Conservation (phyloP, 2,797 vertebrate genomes). For the Karalla daura region DNA sequence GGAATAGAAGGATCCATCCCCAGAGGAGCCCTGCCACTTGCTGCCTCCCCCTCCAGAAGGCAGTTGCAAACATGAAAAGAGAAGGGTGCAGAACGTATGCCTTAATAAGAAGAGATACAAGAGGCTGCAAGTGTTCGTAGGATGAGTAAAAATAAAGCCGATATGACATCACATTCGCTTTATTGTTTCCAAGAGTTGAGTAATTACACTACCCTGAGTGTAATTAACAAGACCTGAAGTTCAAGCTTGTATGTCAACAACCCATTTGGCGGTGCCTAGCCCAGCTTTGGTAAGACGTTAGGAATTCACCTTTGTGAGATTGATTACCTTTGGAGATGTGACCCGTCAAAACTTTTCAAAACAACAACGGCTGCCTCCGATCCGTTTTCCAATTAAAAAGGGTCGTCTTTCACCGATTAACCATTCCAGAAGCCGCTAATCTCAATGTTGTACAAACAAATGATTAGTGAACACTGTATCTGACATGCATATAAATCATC, state of each 20-base stretch:
- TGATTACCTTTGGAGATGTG: no score
- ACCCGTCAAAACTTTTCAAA: neutral
- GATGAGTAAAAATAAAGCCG: neutral
- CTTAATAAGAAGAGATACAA: no score
- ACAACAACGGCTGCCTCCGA: no score
- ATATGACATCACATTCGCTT: no score
- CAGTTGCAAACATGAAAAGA: constrained; percentile 38
- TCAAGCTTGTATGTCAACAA: neutral
- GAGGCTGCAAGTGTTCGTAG: neutral
- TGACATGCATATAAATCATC: neutral
- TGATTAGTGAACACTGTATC: neutral
- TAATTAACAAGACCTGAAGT: neutral
- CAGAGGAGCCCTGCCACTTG: constrained; percentile 47
- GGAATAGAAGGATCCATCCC: constrained; percentile 61
- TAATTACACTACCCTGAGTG: no score
- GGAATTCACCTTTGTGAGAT: no score
- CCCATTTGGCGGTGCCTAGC: neutral
- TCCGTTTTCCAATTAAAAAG: no score
- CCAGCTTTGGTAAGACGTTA: neutral
- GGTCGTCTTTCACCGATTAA: no score
- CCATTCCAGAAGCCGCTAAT: neutral
- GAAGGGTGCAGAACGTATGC: no score
- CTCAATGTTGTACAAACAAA: neutral
- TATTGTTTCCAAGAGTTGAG: neutral
- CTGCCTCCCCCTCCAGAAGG: constrained; percentile 36